A percentile compares a stretch with the other conserved stretches of the same genome.
Conservation (phyloP, 2,113 vertebrate genomes). For the Orcinus orca region DNA sequence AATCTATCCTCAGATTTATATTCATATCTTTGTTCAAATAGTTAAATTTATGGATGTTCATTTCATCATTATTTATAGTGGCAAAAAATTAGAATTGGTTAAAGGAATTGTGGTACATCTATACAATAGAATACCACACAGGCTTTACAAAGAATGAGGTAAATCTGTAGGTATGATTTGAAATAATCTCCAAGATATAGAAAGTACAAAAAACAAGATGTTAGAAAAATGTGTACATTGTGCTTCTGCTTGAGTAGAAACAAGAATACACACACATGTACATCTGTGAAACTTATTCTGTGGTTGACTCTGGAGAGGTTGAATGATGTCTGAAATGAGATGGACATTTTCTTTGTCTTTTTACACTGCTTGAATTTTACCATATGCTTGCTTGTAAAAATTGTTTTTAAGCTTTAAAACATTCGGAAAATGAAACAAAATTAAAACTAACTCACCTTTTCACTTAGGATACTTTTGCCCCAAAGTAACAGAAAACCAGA, state of each 20-base stretch:
- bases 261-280: not conserved
- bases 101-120: not conserved
- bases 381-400: not conserved
- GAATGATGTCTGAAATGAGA: not conserved
- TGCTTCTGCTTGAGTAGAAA: not conserved
- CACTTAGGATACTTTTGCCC: not conserved
- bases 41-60: not conserved
- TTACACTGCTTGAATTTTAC: not conserved
- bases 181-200: not conserved
- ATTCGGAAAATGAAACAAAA: slow-evolving; percentile 33
- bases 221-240: not conserved
- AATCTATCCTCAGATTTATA: not conserved
- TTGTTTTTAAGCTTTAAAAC: not conserved
- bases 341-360: not conserved
- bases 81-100: slow-evolving; percentile 23
- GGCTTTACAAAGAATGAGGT: slow-evolving; percentile 2
- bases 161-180: not conserved
- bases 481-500: not conserved
- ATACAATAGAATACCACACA: not conserved
- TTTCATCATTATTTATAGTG: not conserved
- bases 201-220: not conserved
- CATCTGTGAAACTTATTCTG: not conserved
- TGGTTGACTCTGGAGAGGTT: not conserved
- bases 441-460: slow-evolving; percentile 18
- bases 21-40: slow-evolving; percentile 9